Evolutionary conservation across 2,797 vertebrate genomes (phyloP).

Genomic region (Botia almorhae): DNA sequence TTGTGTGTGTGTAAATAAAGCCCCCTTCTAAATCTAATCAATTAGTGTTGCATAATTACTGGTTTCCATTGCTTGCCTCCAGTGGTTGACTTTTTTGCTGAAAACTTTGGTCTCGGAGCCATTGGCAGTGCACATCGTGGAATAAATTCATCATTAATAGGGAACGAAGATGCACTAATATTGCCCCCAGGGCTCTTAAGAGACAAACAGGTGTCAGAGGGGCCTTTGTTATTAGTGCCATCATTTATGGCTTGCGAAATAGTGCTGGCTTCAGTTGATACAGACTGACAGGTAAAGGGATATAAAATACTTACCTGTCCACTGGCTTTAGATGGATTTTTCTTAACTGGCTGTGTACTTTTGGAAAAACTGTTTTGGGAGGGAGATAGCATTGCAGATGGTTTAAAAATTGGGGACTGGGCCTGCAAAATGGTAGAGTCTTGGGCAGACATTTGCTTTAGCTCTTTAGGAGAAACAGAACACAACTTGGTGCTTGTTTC

Average conservation of each 20-base stretch:
- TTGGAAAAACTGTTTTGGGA: conserved; percentile 48
- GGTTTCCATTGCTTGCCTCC: conserved; percentile 91
- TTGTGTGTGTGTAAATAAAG: no score
- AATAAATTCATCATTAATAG: conserved; percentile 76
- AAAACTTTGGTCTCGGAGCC: conserved; percentile 94
- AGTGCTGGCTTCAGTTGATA: conserved; percentile 74
- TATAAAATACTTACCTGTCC: conserved; percentile 75
- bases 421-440: conserved; percentile 65
- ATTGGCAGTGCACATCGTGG: conserved; percentile 78
- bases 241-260: conserved; percentile 61
- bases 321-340: conserved; percentile 74
- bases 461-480: conserved; percentile 45
- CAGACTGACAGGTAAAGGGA: conserved; percentile 62
- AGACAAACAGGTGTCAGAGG: conserved; percentile 45
- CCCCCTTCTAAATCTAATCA: not conserved
- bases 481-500: conserved; percentile 70
- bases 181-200: conserved; percentile 66
- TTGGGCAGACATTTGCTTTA: conserved; percentile 66
- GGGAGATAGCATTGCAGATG: conserved; percentile 45
- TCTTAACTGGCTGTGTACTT: conserved; percentile 57
- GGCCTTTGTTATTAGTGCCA: conserved; percentile 62
- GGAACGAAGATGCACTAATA: conserved; percentile 64
- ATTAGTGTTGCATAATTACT: conserved; percentile 82
- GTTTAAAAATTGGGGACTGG: conserved; percentile 63
- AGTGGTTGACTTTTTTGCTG: conserved; percentile 89